A percentile compares a stretch with the other conserved stretches of the same genome.
Evolutionary conservation across 2,797 vertebrate species (phyloP).

Genomic region (Numenius phaeopus): DNA sequence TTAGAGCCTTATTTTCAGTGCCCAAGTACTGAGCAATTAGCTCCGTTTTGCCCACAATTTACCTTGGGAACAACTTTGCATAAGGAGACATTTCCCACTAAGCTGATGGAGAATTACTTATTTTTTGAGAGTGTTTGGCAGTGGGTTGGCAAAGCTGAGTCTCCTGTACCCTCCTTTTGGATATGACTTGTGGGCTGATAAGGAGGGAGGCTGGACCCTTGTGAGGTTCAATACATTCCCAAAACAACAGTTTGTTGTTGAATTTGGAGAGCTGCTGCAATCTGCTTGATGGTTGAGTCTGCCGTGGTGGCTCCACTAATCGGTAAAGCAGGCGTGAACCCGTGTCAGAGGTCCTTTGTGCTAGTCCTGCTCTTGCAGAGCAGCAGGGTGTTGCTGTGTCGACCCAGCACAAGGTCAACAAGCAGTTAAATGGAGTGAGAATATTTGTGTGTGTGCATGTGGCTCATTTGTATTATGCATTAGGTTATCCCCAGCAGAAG

Average conservation of each 20-base stretch:
- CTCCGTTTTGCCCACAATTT: neutral
- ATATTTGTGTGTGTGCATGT: neutral
- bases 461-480: neutral
- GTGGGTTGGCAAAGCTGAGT: neutral
- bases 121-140: neutral
- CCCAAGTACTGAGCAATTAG: neutral
- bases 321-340: neutral
- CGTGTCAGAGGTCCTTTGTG: neutral
- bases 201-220: neutral
- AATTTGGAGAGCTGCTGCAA: neutral
- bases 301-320: fast-evolving
- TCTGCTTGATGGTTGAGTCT: neutral
- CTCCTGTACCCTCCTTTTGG: neutral
- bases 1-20: neutral
- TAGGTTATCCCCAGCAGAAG: neutral
- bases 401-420: fast-evolving
- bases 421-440: neutral
- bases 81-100: neutral
- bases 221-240: neutral
- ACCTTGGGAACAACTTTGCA: fast-evolving
- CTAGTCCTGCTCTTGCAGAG: neutral
- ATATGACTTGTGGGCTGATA: fast-evolving
- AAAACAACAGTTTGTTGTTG: neutral
- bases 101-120: neutral
- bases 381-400: neutral